These are phyloP conservation scores for Heterochromis multidens DNA, from an alignment of 2,113 vertebrate species.

Conservation along the genomic window DNA sequence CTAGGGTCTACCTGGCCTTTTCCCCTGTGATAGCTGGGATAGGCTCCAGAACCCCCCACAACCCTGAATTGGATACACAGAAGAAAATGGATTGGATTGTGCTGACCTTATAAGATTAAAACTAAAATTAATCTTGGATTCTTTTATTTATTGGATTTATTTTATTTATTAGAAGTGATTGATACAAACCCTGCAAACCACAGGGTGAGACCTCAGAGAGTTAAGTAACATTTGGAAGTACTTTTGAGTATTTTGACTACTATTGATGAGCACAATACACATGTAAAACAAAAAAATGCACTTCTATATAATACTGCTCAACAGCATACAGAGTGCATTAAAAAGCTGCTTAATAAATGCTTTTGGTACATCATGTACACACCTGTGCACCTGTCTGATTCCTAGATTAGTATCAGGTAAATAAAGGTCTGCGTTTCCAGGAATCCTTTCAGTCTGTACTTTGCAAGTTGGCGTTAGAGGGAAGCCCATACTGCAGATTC, in stretches of 20 bases:
- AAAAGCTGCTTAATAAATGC: neutral
- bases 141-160: too few species aligned
- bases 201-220: neutral
- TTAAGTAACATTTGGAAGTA: neutral
- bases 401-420: neutral
- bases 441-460: neutral
- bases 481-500: slow-evolving; percentile 41
- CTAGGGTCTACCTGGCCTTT: neutral
- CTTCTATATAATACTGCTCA: neutral
- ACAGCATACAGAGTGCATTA: neutral
- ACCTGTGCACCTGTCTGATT: neutral
- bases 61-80: neutral
- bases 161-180: too few species aligned
- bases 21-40: neutral
- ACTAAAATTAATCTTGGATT: too few species aligned
- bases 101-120: neutral
- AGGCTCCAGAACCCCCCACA: neutral
- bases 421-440: neutral
- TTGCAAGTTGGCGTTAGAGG: neutral
- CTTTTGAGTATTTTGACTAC: neutral
- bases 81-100: neutral
- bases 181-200: neutral
- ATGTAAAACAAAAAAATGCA: neutral
- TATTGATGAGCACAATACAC: neutral
- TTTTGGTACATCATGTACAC: neutral